Evolutionary conservation across 2,888 invertebrate species (phyloP), one percentile per base, ranked within the genome.

Genomic region (Busseola fusca): DNA sequence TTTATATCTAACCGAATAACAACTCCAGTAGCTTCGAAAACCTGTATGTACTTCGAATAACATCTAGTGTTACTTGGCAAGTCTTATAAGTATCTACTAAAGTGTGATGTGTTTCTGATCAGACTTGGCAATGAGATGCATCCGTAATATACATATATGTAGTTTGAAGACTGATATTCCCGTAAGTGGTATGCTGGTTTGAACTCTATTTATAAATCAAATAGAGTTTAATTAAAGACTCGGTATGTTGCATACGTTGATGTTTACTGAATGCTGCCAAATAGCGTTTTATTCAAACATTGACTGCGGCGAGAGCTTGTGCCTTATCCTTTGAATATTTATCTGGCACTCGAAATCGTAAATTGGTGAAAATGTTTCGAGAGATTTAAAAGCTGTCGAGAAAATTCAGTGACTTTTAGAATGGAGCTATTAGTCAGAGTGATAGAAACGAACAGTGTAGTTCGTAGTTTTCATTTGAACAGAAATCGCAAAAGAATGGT

Each of bases 231-330:
- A 45, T 27, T 42, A 27, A 62, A 21, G 30, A 30, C 30, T 62
- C 16, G n/a, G 21, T 14, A 2, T 16, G 27, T 62, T 12, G 50
- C 45, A 56, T 60, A 52, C 58, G 27, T 34, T 68, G 48, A 69
- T 68, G 74, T 64, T 40, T 70, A 50, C 45, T 60, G 60, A 42
- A 4, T 14, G 60, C 63, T 63, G 48, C 42, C 12, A 48, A 63
- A 63, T 16, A n/a, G 18, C 18, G 16, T 16, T 71, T 64, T 67
- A 71, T 76, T 71, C 67, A 67, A 62, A 42, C 62, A 16, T 45
- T 42, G 71, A 67, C 65, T 63, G 48, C 50, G 63, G 63, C 16
- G 63, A 12, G 18, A 34, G 34, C 34, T n/a, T 48, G n/a, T 18
- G 30, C 16, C n/a, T n/a, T 30, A 63, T 63, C 30, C n/a, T 48